These are phyloP conservation scores for Poeciliopsis turrubarensis DNA, from an alignment of 2,113 vertebrate genomes.

Conservation along the genomic window DNA sequence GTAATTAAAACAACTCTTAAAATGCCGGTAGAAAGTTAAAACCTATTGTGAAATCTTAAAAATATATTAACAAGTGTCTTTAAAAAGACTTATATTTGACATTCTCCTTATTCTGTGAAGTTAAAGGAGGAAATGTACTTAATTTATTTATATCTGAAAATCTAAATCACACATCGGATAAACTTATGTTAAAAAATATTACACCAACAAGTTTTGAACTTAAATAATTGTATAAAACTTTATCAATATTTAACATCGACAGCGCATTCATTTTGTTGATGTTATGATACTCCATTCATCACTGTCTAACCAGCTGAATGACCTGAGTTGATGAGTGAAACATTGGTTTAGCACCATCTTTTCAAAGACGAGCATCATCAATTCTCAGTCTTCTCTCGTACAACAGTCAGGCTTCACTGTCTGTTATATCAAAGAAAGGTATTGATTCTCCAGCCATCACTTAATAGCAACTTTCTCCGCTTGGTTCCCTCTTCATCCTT, in stretches of 20 bases:
- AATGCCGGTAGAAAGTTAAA: neutral
- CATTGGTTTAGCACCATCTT: conserved; percentile 4
- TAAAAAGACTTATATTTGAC: neutral
- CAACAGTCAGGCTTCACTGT: neutral
- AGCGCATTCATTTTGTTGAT: neutral
- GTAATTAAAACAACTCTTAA: neutral
- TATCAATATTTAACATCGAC: neutral
- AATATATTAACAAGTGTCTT: too few relatives aligned
- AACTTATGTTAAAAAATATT: neutral
- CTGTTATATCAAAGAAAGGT: conserved; percentile 19
- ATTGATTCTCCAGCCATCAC: conserved; percentile 26
- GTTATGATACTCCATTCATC: neutral
- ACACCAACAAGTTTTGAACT: neutral
- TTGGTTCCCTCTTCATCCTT: conserved; percentile 13
- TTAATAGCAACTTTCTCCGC: conserved; percentile 6
- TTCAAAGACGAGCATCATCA: neutral
- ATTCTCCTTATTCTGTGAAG: neutral
- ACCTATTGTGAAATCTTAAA: neutral
- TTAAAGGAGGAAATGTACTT: neutral
- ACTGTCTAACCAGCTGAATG: neutral
- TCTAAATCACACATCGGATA: neutral
- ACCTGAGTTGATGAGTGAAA: neutral
- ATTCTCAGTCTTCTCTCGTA: neutral
- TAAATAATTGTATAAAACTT: neutral
- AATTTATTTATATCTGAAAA: neutral